A percentile compares a stretch with the other conserved stretches of the same genome.
Conservation (phyloP, 2,888 invertebrate species). For the Alviniconcha strummeri region DNA sequence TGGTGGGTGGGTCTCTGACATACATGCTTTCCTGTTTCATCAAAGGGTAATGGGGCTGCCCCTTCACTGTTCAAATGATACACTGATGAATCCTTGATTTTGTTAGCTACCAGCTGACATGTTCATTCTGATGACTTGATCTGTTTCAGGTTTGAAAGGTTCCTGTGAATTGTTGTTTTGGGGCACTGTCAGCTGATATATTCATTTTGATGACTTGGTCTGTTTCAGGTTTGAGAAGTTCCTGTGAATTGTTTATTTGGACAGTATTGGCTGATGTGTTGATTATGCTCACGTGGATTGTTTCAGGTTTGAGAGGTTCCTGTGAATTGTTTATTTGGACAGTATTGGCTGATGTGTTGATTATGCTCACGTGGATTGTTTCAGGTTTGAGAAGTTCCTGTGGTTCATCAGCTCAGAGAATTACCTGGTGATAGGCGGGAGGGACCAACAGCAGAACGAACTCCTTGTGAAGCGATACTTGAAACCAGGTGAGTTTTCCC, state of each 20-base stretch:
- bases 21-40: not conserved
- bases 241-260: not conserved
- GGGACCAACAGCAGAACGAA: slow-evolving; percentile 99
- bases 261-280: too few relatives aligned
- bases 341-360: slow-evolving; percentile 75
- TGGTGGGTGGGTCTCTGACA: slow-evolving; percentile 78
- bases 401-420: slow-evolving; percentile 99
- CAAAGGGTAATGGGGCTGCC: too few relatives aligned
- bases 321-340: slow-evolving; percentile 95
- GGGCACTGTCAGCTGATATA: not conserved
- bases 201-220: too few relatives aligned
- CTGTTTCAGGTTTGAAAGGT: too few relatives aligned
- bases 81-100: not conserved
- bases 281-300: too few relatives aligned
- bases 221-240: too few relatives aligned
- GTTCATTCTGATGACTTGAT: too few relatives aligned
- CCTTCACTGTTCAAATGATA: not conserved
- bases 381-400: slow-evolving; percentile 95
- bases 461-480: slow-evolving; percentile 95
- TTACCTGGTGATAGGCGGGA: slow-evolving; percentile 89
- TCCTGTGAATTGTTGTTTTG: not conserved
- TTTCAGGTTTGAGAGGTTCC: not conserved
- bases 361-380: not conserved
- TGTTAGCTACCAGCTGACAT: not conserved
- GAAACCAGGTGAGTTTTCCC: slow-evolving; percentile 70